Evolutionary conservation across 2,113 vertebrate genomes (phyloP).

Genomic region (Tychaedon coryphoeus): DNA sequence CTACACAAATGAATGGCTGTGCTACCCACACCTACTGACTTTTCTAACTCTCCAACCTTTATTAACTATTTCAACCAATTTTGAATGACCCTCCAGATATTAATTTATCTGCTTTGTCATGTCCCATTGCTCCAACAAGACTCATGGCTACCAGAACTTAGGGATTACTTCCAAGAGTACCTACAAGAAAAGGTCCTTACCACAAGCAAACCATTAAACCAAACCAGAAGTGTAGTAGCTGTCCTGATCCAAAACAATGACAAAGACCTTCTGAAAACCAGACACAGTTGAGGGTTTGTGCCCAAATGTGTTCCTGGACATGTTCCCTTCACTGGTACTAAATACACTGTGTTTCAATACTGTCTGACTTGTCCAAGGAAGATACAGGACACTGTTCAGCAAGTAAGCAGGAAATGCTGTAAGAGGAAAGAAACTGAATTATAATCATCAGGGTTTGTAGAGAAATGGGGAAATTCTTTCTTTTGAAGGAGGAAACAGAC

Average conservation of each 20-base stretch:
- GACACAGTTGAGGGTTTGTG: neutral
- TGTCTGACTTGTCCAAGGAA: neutral
- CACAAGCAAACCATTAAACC: neutral
- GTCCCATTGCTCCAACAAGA: neutral
- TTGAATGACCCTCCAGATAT: neutral
- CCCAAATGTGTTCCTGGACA: neutral
- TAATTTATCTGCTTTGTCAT: neutral
- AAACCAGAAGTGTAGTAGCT: neutral
- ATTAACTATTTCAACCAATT: neutral
- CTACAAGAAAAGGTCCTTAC: neutral
- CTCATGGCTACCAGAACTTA: neutral
- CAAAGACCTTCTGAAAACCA: neutral
- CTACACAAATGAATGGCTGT: neutral
- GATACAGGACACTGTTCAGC: neutral
- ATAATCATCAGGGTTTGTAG: accelerated
- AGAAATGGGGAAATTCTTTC: neutral
- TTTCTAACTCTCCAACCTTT: neutral
- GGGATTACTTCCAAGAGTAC: neutral
- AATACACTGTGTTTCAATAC: accelerated
- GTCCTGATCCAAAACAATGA: neutral
- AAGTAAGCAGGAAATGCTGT: neutral
- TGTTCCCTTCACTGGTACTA: neutral
- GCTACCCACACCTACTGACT: neutral
- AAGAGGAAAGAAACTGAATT: neutral
- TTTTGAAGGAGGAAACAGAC: neutral